A percentile compares a stretch with the other conserved stretches of the same genome.
Evolutionary conservation across 1,140 invertebrate genomes (phyloP).

Genomic region (Hycleus phaleratus): DNA sequence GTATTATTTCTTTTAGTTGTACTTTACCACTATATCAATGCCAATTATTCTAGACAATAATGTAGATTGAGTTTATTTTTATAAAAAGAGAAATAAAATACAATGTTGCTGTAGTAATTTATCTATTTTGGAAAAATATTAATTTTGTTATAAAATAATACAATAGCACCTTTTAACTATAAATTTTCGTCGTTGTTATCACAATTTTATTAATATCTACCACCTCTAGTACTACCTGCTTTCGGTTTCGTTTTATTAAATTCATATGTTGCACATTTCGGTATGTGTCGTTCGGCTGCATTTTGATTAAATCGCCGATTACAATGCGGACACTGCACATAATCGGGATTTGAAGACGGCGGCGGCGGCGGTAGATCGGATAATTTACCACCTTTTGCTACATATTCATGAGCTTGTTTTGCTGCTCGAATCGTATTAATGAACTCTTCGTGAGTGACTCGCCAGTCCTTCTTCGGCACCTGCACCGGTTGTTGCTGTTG

Average conservation of each 20-base stretch:
- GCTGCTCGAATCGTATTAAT: slow-evolving; percentile 83
- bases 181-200: no score
- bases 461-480: slow-evolving; percentile 66
- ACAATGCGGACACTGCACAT: slow-evolving; percentile 88
- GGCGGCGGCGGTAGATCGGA: slow-evolving; percentile 86
- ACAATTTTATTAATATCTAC: no score
- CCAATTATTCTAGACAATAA: slow-evolving; percentile 63
- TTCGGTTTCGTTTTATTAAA: slow-evolving; percentile 66
- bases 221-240: no score
- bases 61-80: neutral
- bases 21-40: slow-evolving; percentile 94
- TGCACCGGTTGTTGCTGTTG: neutral
- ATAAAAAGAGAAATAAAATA: no score
- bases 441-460: slow-evolving; percentile 88
- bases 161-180: no score
- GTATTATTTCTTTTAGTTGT: slow-evolving; percentile 90
- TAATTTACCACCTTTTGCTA: slow-evolving; percentile 78
- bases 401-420: slow-evolving; percentile 74
- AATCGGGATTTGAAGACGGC: slow-evolving; percentile 77
- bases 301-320: slow-evolving; percentile 74
- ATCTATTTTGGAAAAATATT: no score
- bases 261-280: slow-evolving; percentile 77
- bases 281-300: slow-evolving; percentile 89
- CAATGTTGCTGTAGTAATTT: no score
- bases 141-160: no score